Conservation (phyloP, 2,888 invertebrate species). For the Ophion obscuratus region DNA sequence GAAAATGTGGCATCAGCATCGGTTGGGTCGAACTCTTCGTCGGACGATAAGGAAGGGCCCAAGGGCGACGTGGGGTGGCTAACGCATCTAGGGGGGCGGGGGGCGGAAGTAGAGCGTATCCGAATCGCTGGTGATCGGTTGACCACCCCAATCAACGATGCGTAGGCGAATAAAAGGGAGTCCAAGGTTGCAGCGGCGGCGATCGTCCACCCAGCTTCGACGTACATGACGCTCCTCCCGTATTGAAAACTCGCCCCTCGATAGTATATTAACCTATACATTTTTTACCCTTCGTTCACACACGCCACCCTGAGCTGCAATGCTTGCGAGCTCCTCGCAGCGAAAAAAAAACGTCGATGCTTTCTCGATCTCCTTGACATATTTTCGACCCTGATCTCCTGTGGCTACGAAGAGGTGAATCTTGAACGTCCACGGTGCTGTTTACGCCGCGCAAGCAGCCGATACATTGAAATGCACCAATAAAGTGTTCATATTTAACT, state of each 20-base stretch:
- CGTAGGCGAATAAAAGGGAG: slow-evolving; percentile 49
- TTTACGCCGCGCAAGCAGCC: too few relatives aligned
- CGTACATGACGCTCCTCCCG: slow-evolving; percentile 20
- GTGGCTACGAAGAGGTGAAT: slow-evolving; percentile 11
- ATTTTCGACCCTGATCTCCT: slow-evolving; percentile 2
- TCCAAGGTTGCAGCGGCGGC: slow-evolving; percentile 5
- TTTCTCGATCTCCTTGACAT: background rate
- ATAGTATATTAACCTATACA: slow-evolving; percentile 39
- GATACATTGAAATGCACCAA: too few relatives aligned
- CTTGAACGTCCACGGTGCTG: too few relatives aligned
- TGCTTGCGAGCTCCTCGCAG: too few relatives aligned
- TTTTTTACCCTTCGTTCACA: background rate
- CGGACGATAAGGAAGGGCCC: background rate
- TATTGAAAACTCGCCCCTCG: slow-evolving; percentile 41
- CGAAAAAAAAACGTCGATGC: too few relatives aligned
- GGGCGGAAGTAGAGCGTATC: slow-evolving; percentile 46
- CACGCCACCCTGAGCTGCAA: too few relatives aligned
- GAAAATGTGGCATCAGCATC: background rate
- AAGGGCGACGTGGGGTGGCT: background rate
- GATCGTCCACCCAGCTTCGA: slow-evolving; percentile 9
- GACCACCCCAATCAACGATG: slow-evolving; percentile 58
- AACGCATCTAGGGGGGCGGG: background rate
- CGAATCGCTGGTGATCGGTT: slow-evolving; percentile 55
- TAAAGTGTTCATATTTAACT: too few relatives aligned
- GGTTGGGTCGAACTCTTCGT: background rate